A percentile compares a stretch with the other conserved stretches of the same genome.
phyloP scores from a whole-genome alignment of 2,888 invertebrate genomes.

The Euzophera pinguis region DNA sequence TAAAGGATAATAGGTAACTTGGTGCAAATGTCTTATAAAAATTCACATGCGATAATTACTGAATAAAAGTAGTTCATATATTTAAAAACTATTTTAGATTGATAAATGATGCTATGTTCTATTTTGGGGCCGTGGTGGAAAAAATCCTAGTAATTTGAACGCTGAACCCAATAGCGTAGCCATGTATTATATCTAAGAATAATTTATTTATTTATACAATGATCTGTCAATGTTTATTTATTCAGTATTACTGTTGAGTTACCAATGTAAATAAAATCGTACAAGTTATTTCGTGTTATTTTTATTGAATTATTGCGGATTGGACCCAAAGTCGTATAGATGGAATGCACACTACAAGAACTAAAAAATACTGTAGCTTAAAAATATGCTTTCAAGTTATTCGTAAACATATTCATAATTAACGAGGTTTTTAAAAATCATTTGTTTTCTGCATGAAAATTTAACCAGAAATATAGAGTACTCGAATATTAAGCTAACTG shows the following conservation, averaged over 20 bases:
- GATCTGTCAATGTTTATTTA: slow-evolving; percentile 10
- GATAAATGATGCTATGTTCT: too few species aligned
- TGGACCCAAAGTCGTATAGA: not conserved
- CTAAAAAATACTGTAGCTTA: not conserved
- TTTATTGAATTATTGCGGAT: slow-evolving; percentile 1
- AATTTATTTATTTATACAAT: slow-evolving; percentile 40
- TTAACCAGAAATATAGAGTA: too few species aligned
- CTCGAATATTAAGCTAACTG: not conserved
- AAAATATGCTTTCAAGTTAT: not conserved
- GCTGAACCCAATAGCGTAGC: slow-evolving; percentile 1
- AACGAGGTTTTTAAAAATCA: too few species aligned
- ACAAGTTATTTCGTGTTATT: slow-evolving; percentile 34
- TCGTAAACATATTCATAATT: too few species aligned
- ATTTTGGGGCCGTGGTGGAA: not conserved
- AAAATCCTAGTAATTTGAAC: not conserved
- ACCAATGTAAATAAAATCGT: slow-evolving; percentile 56
- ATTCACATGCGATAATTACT: too few species aligned
- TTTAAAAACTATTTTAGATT: too few species aligned
- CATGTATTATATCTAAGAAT: slow-evolving; percentile 31
- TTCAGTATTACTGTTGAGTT: slow-evolving; percentile 34
- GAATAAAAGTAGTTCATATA: too few species aligned
- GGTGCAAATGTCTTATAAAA: too few species aligned
- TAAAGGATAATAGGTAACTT: too few species aligned
- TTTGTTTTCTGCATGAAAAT: too few species aligned
- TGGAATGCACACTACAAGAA: slow-evolving; percentile 8